These are phyloP conservation scores for Hyperoodon ampullatus DNA, from an alignment of 2,113 vertebrate species.

Conservation along the genomic window DNA sequence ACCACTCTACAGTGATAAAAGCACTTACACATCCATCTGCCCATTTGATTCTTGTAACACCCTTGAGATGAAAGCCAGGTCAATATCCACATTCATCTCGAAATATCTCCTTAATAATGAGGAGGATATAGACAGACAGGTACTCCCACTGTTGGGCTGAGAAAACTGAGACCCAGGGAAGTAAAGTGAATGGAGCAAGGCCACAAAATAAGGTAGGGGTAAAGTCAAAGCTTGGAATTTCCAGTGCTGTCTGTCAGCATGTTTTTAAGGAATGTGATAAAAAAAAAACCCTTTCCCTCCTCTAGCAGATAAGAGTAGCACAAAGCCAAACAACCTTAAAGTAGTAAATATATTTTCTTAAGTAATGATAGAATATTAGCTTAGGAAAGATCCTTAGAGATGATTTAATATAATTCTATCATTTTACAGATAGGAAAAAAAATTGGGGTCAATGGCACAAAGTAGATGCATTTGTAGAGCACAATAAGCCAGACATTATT, in stretches of 20 bases:
- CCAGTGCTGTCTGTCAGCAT: neutral
- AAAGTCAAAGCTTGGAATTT: neutral
- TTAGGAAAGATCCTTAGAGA: neutral
- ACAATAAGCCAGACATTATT: neutral
- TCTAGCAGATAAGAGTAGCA: neutral
- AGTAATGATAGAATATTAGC: neutral
- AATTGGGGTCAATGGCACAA: neutral
- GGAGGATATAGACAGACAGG: neutral
- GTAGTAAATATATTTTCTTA: neutral
- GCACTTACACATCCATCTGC: neutral
- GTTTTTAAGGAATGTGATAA: neutral
- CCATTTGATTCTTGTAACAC: neutral
- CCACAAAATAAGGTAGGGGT: neutral
- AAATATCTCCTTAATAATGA: neutral
- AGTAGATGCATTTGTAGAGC: neutral
- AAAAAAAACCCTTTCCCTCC: neutral
- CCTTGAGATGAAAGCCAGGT: conserved; percentile 3
- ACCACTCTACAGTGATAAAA: neutral
- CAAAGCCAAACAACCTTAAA: neutral
- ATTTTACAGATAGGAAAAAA: neutral
- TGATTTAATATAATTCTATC: neutral
- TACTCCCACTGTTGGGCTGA: neutral
- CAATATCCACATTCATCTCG: neutral
- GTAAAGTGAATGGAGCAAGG: neutral
- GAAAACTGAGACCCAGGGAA: neutral